A percentile compares a stretch with the other conserved stretches of the same genome.
Evolutionary conservation across 2,797 vertebrate genomes (phyloP).

Genomic region (Protosalanx chinensis): DNA sequence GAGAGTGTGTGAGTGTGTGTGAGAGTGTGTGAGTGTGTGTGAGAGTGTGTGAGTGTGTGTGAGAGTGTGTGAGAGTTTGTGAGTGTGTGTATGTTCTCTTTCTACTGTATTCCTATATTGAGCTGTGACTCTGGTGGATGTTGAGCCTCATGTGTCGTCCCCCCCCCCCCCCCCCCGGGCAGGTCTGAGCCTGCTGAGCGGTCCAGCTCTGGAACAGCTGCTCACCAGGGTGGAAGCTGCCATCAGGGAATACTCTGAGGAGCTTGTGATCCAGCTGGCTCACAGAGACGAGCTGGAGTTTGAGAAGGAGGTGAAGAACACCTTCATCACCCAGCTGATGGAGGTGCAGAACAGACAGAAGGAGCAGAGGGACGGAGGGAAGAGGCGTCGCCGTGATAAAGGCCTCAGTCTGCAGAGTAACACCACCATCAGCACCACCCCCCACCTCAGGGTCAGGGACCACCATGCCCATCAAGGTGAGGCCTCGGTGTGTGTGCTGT

Average conservation of each 20-base stretch:
- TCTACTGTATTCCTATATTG: not conserved
- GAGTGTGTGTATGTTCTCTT: not conserved
- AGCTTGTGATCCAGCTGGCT: constrained; percentile 89
- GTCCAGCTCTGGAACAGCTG: constrained; percentile 73
- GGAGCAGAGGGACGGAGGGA: constrained; percentile 86
- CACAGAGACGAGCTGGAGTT: constrained; percentile 89
- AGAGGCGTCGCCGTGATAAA: constrained; percentile 84
- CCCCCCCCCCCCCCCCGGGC: not conserved
- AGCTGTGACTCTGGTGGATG: not conserved
- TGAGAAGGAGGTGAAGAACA: constrained; percentile 95
- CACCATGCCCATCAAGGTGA: constrained; percentile 87
- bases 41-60: constrained; percentile 5
- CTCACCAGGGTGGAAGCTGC: constrained; percentile 81
- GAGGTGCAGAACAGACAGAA: constrained; percentile 94
- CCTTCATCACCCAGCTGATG: constrained; percentile 89
- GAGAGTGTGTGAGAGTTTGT: constrained; percentile 14
- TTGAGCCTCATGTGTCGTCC: not conserved
- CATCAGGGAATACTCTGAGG: constrained; percentile 86
- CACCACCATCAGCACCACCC: not conserved
- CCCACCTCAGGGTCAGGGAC: constrained; percentile 15
- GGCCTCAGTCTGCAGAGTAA: constrained; percentile 81
- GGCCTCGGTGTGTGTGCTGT: not conserved
- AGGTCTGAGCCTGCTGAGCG: constrained; percentile 85
- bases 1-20: not conserved
- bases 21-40: not conserved